phyloP scores from a whole-genome alignment of 1,140 invertebrate genomes.

The Chymomyza costata region DNA sequence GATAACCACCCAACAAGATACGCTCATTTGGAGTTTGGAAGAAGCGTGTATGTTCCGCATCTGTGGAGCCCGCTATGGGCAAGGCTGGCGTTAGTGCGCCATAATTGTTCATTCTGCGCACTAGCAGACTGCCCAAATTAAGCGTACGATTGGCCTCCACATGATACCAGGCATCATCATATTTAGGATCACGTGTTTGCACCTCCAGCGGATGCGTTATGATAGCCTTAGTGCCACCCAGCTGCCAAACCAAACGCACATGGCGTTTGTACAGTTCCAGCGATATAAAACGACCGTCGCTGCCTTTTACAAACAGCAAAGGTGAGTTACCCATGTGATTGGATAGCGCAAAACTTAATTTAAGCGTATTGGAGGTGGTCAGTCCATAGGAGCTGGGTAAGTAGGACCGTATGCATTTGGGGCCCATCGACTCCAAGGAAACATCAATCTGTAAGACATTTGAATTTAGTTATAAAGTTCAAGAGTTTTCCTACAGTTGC shows the following conservation, averaged over 20 bases:
- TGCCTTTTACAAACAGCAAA: constrained; percentile 75
- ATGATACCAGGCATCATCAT: constrained; percentile 84
- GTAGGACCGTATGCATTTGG: constrained; percentile 86
- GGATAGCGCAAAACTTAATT: constrained; percentile 81
- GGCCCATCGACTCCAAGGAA: constrained; percentile 81
- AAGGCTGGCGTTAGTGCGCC: constrained; percentile 40
- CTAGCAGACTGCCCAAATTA: constrained; percentile 60
- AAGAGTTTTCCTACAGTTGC: constrained; percentile 30
- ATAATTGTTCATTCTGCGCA: constrained; percentile 69
- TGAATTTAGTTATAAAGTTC: background rate
- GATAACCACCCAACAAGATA: constrained; percentile 79
- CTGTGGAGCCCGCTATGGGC: constrained; percentile 50
- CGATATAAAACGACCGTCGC: constrained; percentile 83
- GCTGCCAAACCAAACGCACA: constrained; percentile 86
- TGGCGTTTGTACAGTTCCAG: constrained; percentile 87
- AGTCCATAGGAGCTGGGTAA: constrained; percentile 79
- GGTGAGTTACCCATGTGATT: constrained; percentile 74
- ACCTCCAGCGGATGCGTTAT: constrained; percentile 81
- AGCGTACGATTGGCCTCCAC: constrained; percentile 81
- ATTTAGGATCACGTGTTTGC: constrained; percentile 77
- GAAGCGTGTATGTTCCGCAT: constrained; percentile 65
- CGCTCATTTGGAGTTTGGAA: constrained; percentile 75
- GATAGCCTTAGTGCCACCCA: constrained; percentile 81
- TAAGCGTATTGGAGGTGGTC: constrained; percentile 83
- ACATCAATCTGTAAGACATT: constrained; percentile 83